These are phyloP conservation scores for Drosophila ercepeae DNA, from an alignment of 1,140 invertebrate genomes.

Conservation along the genomic window DNA sequence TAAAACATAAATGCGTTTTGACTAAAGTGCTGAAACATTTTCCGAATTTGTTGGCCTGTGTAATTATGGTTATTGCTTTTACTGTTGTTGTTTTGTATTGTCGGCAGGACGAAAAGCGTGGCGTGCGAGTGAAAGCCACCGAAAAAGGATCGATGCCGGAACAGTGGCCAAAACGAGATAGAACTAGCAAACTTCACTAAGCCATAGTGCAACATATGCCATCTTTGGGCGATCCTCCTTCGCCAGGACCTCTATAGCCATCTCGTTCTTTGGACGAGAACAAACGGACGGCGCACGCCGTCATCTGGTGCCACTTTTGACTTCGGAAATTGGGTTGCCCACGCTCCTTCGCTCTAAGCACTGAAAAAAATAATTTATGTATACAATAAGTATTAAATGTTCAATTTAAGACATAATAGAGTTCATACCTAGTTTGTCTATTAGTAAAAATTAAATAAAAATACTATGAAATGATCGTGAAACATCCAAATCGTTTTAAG, in stretches of 20 bases:
- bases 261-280: conserved; percentile 46
- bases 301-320: conserved; percentile 83
- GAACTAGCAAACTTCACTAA: conserved; percentile 15
- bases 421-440: no score
- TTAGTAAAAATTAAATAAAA: neutral
- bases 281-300: conserved; percentile 79
- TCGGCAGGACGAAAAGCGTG: conserved; percentile 58
- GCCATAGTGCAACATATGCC: conserved; percentile 72
- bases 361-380: conserved; percentile 25
- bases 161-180: conserved; percentile 40
- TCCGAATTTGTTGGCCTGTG: no score
- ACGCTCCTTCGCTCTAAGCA: conserved; percentile 41
- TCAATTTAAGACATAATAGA: neutral
- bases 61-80: conserved; percentile 61
- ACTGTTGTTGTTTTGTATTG: conserved; percentile 30
- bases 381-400: neutral
- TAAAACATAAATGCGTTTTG: no score
- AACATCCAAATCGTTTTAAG: neutral
- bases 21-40: no score
- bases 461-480: no score
- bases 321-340: conserved; percentile 76
- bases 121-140: conserved; percentile 77
- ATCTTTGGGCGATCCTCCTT: conserved; percentile 48
- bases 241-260: conserved; percentile 16
- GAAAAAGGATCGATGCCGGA: conserved; percentile 51